Percentiles rank a stretch among this genome's conserved stretches.
Conservation (phyloP, 2,888 invertebrate genomes). For the Cataglyphis albicans region DNA sequence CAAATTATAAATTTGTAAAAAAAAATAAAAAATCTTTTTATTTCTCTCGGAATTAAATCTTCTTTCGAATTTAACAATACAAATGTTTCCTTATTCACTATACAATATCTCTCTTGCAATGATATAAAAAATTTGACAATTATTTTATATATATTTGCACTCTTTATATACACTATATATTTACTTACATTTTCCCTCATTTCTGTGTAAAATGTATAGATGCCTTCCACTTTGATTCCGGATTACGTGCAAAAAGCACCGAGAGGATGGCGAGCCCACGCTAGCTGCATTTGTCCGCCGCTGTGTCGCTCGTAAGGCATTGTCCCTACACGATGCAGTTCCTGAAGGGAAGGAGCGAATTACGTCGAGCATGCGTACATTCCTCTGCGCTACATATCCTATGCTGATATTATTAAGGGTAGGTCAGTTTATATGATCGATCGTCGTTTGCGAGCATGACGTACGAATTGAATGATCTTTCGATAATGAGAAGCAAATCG, state of each 20-base stretch:
- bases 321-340: conserved; percentile 51
- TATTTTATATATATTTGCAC: neutral
- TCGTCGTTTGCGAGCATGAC: conserved; percentile 5
- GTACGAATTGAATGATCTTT: neutral
- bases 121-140: neutral
- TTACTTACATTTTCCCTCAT: conserved; percentile 54
- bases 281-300: conserved; percentile 55
- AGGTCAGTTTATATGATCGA: conserved; percentile 51
- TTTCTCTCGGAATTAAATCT: neutral
- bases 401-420: conserved; percentile 10
- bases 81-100: neutral
- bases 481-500: neutral
- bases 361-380: conserved; percentile 53
- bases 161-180: neutral
- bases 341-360: conserved; percentile 41
- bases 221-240: neutral
- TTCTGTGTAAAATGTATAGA: neutral
- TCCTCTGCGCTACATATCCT: neutral
- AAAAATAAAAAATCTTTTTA: neutral
- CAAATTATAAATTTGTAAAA: neutral
- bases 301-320: conserved; percentile 46
- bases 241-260: conserved; percentile 27
- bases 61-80: neutral
- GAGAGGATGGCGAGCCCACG: conserved; percentile 15
- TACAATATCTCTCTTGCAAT: neutral